Conservation (phyloP, 2,113 vertebrate genomes). For the Daubentonia madagascariensis region DNA sequence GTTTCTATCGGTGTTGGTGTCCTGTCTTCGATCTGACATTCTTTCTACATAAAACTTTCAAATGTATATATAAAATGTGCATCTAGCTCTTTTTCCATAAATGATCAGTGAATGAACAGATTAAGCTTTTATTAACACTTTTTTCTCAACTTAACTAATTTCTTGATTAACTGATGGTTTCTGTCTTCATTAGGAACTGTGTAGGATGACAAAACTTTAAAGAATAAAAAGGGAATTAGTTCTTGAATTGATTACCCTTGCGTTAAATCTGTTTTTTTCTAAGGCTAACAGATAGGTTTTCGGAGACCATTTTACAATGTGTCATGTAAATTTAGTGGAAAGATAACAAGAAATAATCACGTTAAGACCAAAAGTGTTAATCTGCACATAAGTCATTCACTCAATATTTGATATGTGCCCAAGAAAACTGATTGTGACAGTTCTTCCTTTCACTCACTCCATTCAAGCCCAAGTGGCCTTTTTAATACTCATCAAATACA, state of each 20-base stretch:
- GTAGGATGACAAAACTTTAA: slow-evolving; percentile 22
- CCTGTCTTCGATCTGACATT: neutral
- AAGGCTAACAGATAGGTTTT: neutral
- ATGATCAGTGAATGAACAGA: slow-evolving; percentile 20
- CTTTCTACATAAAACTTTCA: neutral
- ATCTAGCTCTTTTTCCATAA: neutral
- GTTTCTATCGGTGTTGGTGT: neutral
- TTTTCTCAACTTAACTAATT: neutral
- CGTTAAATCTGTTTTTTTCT: neutral
- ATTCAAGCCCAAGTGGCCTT: neutral
- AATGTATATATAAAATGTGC: neutral
- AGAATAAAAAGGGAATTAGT: neutral
- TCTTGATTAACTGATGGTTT: slow-evolving; percentile 41
- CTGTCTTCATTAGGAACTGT: slow-evolving; percentile 54
- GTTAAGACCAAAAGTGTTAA: neutral
- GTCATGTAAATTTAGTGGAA: neutral
- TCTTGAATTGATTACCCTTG: neutral
- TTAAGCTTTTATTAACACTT: slow-evolving; percentile 36
- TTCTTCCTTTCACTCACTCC: neutral
- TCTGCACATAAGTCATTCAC: neutral
- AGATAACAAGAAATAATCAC: neutral
- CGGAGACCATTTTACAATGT: neutral
- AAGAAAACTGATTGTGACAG: neutral
- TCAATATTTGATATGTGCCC: neutral
- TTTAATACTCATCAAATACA: neutral